Evolutionary conservation across 1,140 invertebrate genomes (phyloP).

Genomic region (Tetragonula clypearis): DNA sequence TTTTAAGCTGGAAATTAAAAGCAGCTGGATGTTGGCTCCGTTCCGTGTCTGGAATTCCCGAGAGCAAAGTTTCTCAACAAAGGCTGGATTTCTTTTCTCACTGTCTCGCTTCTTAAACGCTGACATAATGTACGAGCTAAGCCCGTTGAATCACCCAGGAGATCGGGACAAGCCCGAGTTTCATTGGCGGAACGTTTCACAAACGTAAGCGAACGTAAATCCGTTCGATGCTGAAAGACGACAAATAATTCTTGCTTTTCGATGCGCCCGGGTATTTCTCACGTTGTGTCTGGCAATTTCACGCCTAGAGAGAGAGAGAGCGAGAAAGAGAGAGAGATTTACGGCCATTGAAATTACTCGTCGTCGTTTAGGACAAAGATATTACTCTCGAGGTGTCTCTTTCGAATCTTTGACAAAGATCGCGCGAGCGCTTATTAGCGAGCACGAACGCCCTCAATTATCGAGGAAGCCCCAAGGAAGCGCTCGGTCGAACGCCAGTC

Average conservation of each 20-base stretch:
- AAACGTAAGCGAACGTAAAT: neutral
- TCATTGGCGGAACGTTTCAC: neutral
- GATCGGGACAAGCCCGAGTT: neutral
- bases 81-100: constrained; percentile 27
- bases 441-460: no score
- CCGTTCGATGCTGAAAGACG: no score
- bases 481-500: neutral
- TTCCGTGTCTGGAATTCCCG: constrained; percentile 7
- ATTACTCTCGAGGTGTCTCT: neutral
- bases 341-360: neutral
- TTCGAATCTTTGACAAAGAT: neutral
- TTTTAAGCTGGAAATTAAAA: constrained; percentile 30
- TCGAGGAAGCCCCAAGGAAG: no score
- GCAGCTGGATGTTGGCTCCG: constrained; percentile 13
- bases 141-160: constrained; percentile 30
- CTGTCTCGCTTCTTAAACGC: constrained; percentile 7
- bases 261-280: neutral
- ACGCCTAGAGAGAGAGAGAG: no score
- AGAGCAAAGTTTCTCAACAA: constrained; percentile 27
- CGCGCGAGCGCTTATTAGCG: no score
- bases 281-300: neutral
- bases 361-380: neutral
- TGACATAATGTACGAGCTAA: constrained; percentile 28
- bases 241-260: neutral
- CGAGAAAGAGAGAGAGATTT: neutral